phyloP scores from a whole-genome alignment of 2,113 vertebrate genomes.

The Paraplagusia blochii region DNA sequence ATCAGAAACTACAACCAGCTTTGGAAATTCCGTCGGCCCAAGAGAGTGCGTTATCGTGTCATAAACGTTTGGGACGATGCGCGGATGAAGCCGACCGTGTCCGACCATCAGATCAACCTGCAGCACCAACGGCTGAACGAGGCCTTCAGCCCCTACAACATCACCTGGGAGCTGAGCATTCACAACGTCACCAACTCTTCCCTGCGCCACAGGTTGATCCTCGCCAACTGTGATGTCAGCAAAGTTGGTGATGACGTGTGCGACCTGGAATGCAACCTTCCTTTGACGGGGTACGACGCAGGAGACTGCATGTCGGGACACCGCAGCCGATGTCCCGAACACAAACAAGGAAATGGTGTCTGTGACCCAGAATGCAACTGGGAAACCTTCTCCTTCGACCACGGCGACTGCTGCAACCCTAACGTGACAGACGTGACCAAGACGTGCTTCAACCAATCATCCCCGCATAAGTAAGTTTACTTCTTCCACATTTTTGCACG shows the following conservation, averaged over 20 bases:
- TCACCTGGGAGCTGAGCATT: conserved; percentile 94
- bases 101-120: conserved; percentile 88
- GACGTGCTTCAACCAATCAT: conserved; percentile 94
- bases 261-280: conserved; percentile 94
- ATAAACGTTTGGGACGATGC: conserved; percentile 87
- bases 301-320: conserved; percentile 85
- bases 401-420: conserved; percentile 94
- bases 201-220: conserved; percentile 85
- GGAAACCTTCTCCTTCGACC: conserved; percentile 88
- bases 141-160: conserved; percentile 90
- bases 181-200: conserved; percentile 89
- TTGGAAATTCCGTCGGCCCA: conserved; percentile 83
- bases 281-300: conserved; percentile 87
- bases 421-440: conserved; percentile 96
- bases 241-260: conserved; percentile 91
- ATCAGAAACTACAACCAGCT: conserved; percentile 91
- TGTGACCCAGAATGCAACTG: conserved; percentile 96
- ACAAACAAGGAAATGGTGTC: conserved; percentile 86
- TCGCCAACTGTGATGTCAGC: conserved; percentile 96
- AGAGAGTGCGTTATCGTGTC: conserved; percentile 90
- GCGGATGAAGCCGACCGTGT: conserved; percentile 83
- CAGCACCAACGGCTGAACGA: conserved; percentile 92
- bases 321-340: conserved; percentile 73
- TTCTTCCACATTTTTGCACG: conserved; percentile 14
- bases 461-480: conserved; percentile 87